Conservation (phyloP, 2,888 invertebrate species). For the Macroteleia sp. region DNA sequence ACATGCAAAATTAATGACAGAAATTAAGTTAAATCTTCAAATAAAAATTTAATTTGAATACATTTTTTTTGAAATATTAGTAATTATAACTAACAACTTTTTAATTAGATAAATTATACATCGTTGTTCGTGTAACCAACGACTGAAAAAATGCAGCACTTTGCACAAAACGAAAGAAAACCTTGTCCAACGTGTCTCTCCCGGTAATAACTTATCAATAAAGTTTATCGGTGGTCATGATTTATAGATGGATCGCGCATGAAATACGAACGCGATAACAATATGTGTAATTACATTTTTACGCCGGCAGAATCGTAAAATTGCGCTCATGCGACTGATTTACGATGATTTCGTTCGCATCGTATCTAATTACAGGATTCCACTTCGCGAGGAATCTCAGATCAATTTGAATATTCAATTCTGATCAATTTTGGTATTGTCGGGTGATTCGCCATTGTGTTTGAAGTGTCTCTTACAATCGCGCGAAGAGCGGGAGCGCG, state of each 20-base stretch:
- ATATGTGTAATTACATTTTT: conserved; percentile 53
- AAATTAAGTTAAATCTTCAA: too few species aligned
- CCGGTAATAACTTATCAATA: conserved; percentile 41
- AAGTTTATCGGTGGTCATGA: conserved; percentile 36
- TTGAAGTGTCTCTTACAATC: conserved; percentile 38
- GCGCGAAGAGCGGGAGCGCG: conserved; percentile 18
- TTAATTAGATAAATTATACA: too few species aligned
- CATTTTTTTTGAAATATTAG: too few species aligned
- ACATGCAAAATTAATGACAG: too few species aligned
- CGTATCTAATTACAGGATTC: conserved; percentile 44
- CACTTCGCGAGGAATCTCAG: conserved; percentile 13
- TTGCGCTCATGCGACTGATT: conserved; percentile 19
- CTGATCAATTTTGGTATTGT: conserved; percentile 45
- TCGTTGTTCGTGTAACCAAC: too few species aligned
- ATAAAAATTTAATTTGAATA: too few species aligned
- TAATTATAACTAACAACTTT: too few species aligned
- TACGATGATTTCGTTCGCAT: conserved; percentile 23
- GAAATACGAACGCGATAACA: conserved; percentile 44
- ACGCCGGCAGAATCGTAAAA: conserved; percentile 25
- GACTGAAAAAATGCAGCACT: too few species aligned
- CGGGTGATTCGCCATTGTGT: conserved; percentile 37
- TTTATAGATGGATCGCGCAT: conserved; percentile 20
- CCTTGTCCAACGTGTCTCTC: not conserved
- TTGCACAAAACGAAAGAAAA: conserved; percentile 2
- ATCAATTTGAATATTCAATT: conserved; percentile 41